Evolutionary conservation across 2,113 vertebrate genomes (phyloP), one percentile per base, ranked within the genome.

Genomic region (Pituophis catenifer): DNA sequence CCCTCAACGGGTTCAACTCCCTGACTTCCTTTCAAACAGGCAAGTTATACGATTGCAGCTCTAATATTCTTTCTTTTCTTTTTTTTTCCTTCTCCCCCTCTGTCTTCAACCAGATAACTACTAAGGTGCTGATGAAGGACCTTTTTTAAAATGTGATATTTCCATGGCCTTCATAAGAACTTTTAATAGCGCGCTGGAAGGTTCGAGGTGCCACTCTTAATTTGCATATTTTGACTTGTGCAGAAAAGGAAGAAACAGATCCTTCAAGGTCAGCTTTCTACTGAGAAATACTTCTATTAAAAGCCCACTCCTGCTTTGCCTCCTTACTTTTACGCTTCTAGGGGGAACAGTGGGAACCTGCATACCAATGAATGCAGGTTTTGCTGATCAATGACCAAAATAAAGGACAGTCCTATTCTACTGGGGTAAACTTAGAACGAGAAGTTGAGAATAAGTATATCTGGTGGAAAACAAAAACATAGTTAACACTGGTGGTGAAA

Each of bases 201-300:
- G 94, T 97, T 97, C 97, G 94, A 97, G 97, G 95, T 96, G 94
- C 95, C 96, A 97, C 96, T 97, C 96, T 95, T 95, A 96, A 98
- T 98, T 98, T 98, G 97, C 98, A 98, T 98, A 97, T 96, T 97
- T 97, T 97, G 97, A 98, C 98, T 98, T 97, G 96, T 97, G 97
- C 96, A 97, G 96, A 96, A 86, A 26, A 1, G 75, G 21, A 85
- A 50, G 44, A 95, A 97, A 98, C 97, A 97, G 97, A 97, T 97
- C 97, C 96, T 97, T 98, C 98, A 98, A 98, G 98, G 98, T 98
- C 98, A 98, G 95, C 33, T 95, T 97, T 97, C 94, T 95, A 94
- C 94, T 95, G 92, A 96, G 93, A 92, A 88, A 96, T 95, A 98
- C 97, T 97, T 97, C 98, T 97, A 98, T 98, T 98, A 98, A 98